Evolutionary conservation across 2,797 vertebrate species (phyloP), one percentile per base, ranked within the genome.

Genomic region (Gadopsis marmoratus): DNA sequence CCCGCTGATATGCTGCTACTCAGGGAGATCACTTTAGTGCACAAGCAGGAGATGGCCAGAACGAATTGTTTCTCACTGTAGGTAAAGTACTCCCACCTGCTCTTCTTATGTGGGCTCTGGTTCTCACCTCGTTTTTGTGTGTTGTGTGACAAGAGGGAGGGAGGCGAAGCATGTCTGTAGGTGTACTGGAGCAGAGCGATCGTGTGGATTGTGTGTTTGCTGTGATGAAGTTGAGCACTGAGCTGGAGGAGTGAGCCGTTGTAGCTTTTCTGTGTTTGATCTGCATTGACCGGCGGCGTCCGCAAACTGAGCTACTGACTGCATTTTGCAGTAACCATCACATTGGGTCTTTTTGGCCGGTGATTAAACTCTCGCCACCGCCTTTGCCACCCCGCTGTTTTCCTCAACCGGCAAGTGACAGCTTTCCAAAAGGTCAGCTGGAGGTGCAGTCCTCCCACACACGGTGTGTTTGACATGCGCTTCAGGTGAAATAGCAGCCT

Each of bases 21-120:
- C 88, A 62, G 90, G 88, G 83, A 92, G 93, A 93, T 94, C 91
- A 90, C 92, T 93, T 79, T 74, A 90, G 76, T 78, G 81, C 85
- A 83, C 92, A 91, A 73, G 88, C 91, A 71, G 74, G 74, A 86
- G 87, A 88, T 85, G 86, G 89, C 88, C 87, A 89, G 92, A 93
- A 91, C 93, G 62, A 91, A 91, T 91, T 92, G 90, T 92, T 92
- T 91, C 89, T 93, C 92, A 92, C 92, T 94, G 85, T 85, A 91
- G 89, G 93, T 94, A 93, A 93, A 92, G 86, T 90, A 93, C 94
- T 92, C 95, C 94, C 94, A 94, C 95, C 92, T 92, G 85, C 92
- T 94, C 91, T 90, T 91, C 87, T 91, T 89, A 90, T 90, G 92
- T 92, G 91, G 91, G 92, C 82, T 93, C 82, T 78, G 87, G 73